These are phyloP conservation scores for Girardinus metallicus DNA, from an alignment of 2,797 vertebrate species.

Conservation along the genomic window DNA sequence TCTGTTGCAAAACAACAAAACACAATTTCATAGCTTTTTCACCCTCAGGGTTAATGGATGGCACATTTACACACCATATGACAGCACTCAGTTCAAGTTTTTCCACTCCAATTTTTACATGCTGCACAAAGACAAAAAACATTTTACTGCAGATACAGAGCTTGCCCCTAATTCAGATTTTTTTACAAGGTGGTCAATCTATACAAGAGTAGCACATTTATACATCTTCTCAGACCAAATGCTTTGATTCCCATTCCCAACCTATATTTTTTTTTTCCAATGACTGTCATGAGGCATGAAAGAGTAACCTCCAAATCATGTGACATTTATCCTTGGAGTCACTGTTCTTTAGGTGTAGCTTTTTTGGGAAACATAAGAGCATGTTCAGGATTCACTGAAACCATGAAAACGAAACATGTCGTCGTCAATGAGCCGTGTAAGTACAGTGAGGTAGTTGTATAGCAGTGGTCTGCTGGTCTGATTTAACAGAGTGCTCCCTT, in stretches of 20 bases:
- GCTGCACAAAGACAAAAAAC: slow-evolving; percentile 31
- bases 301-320: slow-evolving; percentile 19
- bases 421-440: slow-evolving; percentile 29
- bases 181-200: slow-evolving; percentile 37
- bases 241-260: slow-evolving; percentile 33
- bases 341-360: slow-evolving; percentile 22
- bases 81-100: slow-evolving; percentile 54
- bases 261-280: slow-evolving; percentile 9
- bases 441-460: slow-evolving; percentile 38
- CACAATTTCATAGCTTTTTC: slow-evolving; percentile 59
- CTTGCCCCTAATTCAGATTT: neutral
- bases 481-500: slow-evolving; percentile 36
- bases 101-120: slow-evolving; percentile 41
- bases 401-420: slow-evolving; percentile 48
- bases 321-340: slow-evolving; percentile 18
- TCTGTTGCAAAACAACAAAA: slow-evolving; percentile 65
- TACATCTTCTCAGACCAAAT: slow-evolving; percentile 34
- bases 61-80: slow-evolving; percentile 59
- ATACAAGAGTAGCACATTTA: slow-evolving; percentile 37
- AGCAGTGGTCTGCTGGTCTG: slow-evolving; percentile 15
- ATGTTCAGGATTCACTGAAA: slow-evolving; percentile 27
- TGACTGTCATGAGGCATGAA: slow-evolving; percentile 32
- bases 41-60: slow-evolving; percentile 60
- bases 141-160: slow-evolving; percentile 26
- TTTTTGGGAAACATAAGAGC: slow-evolving; percentile 15